phyloP scores from a whole-genome alignment of 2,888 invertebrate genomes.

The Ophion costatus region DNA sequence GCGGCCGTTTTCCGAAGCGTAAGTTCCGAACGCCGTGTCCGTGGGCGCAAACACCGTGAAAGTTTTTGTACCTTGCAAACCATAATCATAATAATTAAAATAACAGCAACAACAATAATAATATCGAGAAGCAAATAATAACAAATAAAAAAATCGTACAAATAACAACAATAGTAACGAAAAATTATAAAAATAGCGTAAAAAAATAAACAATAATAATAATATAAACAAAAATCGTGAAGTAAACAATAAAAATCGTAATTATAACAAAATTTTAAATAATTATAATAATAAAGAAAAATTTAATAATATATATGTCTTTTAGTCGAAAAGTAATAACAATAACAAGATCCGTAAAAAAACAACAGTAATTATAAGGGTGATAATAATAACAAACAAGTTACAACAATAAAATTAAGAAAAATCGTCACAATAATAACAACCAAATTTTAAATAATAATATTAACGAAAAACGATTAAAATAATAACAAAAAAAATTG shows the following conservation, averaged over 20 bases:
- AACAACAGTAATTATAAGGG: too few species aligned
- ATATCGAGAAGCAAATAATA: background rate
- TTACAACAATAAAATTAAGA: too few species aligned
- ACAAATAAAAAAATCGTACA: background rate
- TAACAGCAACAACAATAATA: background rate
- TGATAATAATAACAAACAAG: too few species aligned
- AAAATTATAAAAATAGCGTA: background rate
- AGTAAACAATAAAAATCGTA: too few species aligned
- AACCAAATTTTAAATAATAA: too few species aligned
- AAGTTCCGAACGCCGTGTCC: slow-evolving; percentile 88
- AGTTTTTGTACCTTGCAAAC: slow-evolving; percentile 89
- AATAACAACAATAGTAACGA: slow-evolving; percentile 1
- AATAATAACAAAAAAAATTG: too few species aligned
- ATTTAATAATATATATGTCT: too few species aligned
- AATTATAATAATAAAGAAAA: slow-evolving; percentile 21
- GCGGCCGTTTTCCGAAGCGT: slow-evolving; percentile 86
- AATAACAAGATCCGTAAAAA: too few species aligned
- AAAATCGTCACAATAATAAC: too few species aligned
- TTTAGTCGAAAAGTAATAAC: too few species aligned
- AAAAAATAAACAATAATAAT: slow-evolving; percentile 23
- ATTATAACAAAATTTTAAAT: too few species aligned
- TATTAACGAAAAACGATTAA: too few species aligned
- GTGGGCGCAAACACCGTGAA: slow-evolving; percentile 94
- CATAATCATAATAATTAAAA: background rate
- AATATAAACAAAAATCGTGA: slow-evolving; percentile 9